These are phyloP conservation scores for Glyphotaelius pellucidus DNA, from an alignment of 2,888 invertebrate species.

Conservation along the genomic window DNA sequence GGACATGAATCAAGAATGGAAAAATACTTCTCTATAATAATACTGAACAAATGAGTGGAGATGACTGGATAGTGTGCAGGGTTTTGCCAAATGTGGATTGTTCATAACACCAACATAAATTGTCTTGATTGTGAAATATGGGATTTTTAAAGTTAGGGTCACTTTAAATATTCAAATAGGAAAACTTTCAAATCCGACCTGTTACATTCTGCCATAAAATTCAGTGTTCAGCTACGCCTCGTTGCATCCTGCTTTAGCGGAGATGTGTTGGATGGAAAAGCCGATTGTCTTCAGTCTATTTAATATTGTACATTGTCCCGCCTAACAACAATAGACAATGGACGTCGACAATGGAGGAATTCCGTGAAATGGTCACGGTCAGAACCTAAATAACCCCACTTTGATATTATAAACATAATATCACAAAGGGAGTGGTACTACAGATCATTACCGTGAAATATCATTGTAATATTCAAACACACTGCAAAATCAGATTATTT, in stretches of 20 bases:
- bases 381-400: background rate
- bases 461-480: background rate
- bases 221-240: background rate
- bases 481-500: background rate
- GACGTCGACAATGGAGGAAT: background rate
- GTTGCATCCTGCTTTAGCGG: background rate
- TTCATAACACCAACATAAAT: too few species aligned
- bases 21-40: too few species aligned
- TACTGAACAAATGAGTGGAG: too few species aligned
- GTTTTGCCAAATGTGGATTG: too few species aligned
- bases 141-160: too few species aligned
- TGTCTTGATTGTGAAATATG: too few species aligned
- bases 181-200: too few species aligned
- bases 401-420: background rate
- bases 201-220: background rate
- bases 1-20: too few species aligned
- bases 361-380: constrained; percentile 16
- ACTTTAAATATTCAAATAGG: too few species aligned
- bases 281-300: background rate
- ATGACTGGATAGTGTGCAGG: too few species aligned
- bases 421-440: background rate
- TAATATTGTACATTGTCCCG: background rate
- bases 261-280: background rate
- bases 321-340: constrained; percentile 3
- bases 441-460: background rate